Evolutionary conservation across 2,888 invertebrate genomes (phyloP).

Genomic region (Scrobipalpa atriplicella): DNA sequence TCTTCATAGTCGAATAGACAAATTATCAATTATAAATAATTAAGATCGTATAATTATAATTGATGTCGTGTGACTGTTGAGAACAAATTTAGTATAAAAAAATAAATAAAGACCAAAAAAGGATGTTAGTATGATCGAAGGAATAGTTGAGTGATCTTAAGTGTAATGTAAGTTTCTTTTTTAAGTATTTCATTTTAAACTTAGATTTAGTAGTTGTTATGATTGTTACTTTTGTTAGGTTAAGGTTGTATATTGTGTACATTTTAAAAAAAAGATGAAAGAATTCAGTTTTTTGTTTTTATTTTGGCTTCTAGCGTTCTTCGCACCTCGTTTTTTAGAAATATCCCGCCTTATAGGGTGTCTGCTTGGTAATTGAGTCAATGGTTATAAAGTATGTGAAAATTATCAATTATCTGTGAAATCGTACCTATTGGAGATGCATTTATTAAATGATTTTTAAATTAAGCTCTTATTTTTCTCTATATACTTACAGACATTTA

Average conservation of each 20-base stretch:
- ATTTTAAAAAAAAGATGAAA: conserved; percentile 18
- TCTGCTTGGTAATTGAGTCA: conserved; percentile 8
- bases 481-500: too few relatives aligned
- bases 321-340: conserved; percentile 11
- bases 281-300: conserved; percentile 19
- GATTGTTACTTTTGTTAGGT: conserved; percentile 17
- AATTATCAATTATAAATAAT: conserved; percentile 27
- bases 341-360: not conserved
- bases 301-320: conserved; percentile 24
- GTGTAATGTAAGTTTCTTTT: conserved; percentile 27
- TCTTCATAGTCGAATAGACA: not conserved
- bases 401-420: conserved; percentile 1
- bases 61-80: conserved; percentile 29
- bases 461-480: conserved; percentile 2
- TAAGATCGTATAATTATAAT: conserved; percentile 35
- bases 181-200: conserved; percentile 34
- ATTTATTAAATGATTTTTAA: conserved; percentile 14
- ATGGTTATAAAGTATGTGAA: not conserved
- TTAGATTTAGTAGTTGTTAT: conserved; percentile 34
- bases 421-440: conserved; percentile 24
- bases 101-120: conserved; percentile 25
- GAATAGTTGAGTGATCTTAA: conserved; percentile 39
- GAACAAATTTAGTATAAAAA: conserved; percentile 28
- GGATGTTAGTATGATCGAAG: conserved; percentile 20
- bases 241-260: conserved; percentile 31